A percentile compares a stretch with the other conserved stretches of the same genome.
Conservation (phyloP, 2,888 invertebrate species). For the Rhingia campestris region DNA sequence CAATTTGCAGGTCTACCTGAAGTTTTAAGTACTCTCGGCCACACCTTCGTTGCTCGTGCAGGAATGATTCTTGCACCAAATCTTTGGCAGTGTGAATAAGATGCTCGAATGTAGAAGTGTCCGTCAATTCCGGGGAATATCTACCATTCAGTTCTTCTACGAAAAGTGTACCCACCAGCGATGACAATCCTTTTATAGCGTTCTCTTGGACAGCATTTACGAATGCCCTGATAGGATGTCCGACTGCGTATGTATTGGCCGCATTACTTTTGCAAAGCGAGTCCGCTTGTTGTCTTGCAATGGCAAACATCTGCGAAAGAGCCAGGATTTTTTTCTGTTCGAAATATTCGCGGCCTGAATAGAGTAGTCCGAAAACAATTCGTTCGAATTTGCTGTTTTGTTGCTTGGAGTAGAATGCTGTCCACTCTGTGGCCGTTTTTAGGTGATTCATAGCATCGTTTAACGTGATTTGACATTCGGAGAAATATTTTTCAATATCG, state of each 20-base stretch:
- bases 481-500: slow-evolving; percentile 44
- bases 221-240: slow-evolving; percentile 43
- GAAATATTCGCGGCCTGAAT: slow-evolving; percentile 21
- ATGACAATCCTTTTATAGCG: slow-evolving; percentile 36
- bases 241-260: slow-evolving; percentile 39
- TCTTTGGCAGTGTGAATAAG: slow-evolving; percentile 34
- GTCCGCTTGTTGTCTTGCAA: slow-evolving; percentile 51
- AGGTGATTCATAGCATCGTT: slow-evolving; percentile 11
- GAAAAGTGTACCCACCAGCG: slow-evolving; percentile 43
- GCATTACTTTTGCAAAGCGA: slow-evolving; percentile 42
- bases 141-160: slow-evolving; percentile 46
- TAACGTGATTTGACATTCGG: slow-evolving; percentile 32
- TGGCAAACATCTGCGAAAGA: slow-evolving; percentile 31
- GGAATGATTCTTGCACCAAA: slow-evolving; percentile 29
- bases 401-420: slow-evolving; percentile 30
- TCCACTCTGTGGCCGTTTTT: slow-evolving; percentile 49
- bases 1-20: slow-evolving; percentile 83
- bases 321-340: slow-evolving; percentile 53
- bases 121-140: slow-evolving; percentile 9
- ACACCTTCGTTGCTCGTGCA: slow-evolving; percentile 76
- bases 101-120: slow-evolving; percentile 29
- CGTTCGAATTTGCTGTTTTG: slow-evolving; percentile 27
- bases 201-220: slow-evolving; percentile 43
- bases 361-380: slow-evolving; percentile 17
- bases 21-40: slow-evolving; percentile 74